Evolutionary conservation across 2,113 vertebrate species (phyloP).

Genomic region (Tragelaphus buxtoni): DNA sequence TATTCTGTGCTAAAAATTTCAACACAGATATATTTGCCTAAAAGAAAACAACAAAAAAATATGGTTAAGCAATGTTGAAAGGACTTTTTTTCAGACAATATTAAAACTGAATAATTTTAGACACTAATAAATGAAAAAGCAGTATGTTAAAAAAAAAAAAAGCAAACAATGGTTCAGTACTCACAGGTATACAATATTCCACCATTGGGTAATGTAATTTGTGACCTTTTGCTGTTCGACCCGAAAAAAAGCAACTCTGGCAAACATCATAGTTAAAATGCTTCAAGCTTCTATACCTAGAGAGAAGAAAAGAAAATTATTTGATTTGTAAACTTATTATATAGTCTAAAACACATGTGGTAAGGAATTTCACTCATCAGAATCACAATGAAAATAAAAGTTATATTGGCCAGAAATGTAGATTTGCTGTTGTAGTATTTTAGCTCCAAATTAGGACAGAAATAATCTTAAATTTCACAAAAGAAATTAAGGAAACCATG

Average conservation of each 20-base stretch:
- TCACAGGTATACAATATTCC: conserved; percentile 98
- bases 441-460: conserved; percentile 4
- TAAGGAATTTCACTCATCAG: background rate
- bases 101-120: background rate
- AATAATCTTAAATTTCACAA: background rate
- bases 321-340: background rate
- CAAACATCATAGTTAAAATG: conserved; percentile 99
- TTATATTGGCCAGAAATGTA: background rate
- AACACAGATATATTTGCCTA: background rate
- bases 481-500: background rate
- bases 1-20: background rate
- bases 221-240: conserved; percentile 97
- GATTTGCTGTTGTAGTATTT: background rate
- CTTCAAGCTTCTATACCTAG: conserved; percentile 96
- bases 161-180: conserved; percentile 44
- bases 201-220: conserved; percentile 99
- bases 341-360: background rate
- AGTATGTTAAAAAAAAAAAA: background rate
- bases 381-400: background rate
- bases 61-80: background rate
- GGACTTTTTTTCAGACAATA: background rate
- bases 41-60: conserved; percentile 1
- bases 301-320: conserved; percentile 42
- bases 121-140: background rate
- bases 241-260: conserved; percentile 99